Evolutionary conservation across 1,140 invertebrate genomes (phyloP).

Genomic region (Galleria mellonella): DNA sequence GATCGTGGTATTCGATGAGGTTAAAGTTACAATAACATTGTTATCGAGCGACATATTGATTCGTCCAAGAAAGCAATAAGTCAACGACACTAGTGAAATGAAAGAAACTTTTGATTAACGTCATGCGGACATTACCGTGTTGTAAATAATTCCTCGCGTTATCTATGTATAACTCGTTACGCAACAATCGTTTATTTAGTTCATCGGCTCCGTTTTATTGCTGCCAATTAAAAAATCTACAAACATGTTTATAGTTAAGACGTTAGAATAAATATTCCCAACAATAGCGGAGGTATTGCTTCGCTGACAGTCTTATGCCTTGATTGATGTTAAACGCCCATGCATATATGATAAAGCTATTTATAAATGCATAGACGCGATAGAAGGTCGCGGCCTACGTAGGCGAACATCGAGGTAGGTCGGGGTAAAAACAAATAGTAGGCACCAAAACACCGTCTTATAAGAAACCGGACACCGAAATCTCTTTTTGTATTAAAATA

Average conservation of each 20-base stretch:
- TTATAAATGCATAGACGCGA: conserved; percentile 56
- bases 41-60: conserved; percentile 42
- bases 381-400: conserved; percentile 34
- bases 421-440: conserved; percentile 23
- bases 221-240: background rate
- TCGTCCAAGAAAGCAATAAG: conserved; percentile 43
- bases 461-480: conserved; percentile 18
- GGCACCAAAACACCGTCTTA: conserved; percentile 8
- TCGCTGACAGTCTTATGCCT: conserved; percentile 19
- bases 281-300: background rate
- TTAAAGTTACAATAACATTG: conserved; percentile 37
- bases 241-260: background rate
- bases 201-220: background rate
- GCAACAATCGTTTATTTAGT: conserved; percentile 12
- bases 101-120: conserved; percentile 19
- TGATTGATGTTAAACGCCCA: conserved; percentile 32
- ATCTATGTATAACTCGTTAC: conserved; percentile 12
- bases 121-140: conserved; percentile 7
- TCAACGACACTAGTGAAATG: conserved; percentile 39
- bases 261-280: too few relatives aligned
- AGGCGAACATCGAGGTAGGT: conserved; percentile 38
- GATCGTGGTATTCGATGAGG: conserved; percentile 1
- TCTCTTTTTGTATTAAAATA: conserved; percentile 14
- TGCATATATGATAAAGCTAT: conserved; percentile 50
- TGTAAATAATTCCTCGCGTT: conserved; percentile 6